Evolutionary conservation across 64 coral and sea anemone species (phyloP).

Genomic region (Platygyra sinensis): DNA sequence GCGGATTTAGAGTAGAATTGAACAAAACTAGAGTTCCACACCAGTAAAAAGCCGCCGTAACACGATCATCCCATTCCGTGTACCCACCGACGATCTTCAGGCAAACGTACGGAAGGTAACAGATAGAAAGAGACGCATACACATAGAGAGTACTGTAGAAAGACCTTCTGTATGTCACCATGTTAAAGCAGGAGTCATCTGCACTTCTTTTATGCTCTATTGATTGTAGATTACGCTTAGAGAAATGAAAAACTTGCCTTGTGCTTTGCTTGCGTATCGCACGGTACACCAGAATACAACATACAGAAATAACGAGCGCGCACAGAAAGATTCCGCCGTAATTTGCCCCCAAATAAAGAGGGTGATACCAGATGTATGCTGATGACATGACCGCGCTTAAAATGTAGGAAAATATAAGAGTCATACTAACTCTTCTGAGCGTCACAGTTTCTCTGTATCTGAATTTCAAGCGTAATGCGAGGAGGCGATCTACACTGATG

Average conservation of each 20-base stretch:
- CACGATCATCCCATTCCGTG: neutral
- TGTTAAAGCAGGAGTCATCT: neutral
- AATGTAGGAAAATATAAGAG: neutral
- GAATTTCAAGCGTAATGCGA: neutral
- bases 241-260: neutral
- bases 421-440: neutral
- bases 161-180: neutral
- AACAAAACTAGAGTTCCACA: neutral
- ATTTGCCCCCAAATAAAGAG: neutral
- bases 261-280: neutral
- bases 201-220: neutral
- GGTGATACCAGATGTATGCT: neutral
- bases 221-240: neutral
- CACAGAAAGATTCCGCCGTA: neutral
- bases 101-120: neutral
- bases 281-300: neutral
- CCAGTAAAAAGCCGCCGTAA: neutral
- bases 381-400: neutral
- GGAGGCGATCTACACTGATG: neutral
- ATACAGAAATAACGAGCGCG: neutral
- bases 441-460: conserved; percentile 8
- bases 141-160: neutral
- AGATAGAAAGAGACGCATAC: neutral
- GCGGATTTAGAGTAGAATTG: neutral
- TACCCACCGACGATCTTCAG: neutral